phyloP scores from a whole-genome alignment of 2,888 invertebrate genomes.

The Oeneis ivallda region DNA sequence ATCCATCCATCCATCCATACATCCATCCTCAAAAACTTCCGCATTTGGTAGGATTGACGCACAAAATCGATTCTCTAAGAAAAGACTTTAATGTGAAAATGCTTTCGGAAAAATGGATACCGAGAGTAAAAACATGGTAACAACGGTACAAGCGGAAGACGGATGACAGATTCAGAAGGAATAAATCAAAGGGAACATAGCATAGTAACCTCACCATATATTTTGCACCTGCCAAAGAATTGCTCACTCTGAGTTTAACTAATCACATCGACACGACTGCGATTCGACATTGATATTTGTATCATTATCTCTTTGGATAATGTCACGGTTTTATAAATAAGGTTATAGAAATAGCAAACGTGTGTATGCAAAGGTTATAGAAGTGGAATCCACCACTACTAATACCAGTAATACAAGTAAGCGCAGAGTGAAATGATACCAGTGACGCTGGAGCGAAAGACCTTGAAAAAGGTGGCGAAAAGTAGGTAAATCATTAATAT shows the following conservation, averaged over 20 bases:
- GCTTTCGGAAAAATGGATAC: neutral
- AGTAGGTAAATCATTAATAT: no score
- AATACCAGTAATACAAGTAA: no score
- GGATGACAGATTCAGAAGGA: slow-evolving; percentile 31
- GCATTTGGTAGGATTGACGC: no score
- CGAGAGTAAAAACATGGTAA: slow-evolving; percentile 12
- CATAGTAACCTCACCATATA: slow-evolving; percentile 28
- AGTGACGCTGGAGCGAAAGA: no score
- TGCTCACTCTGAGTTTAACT: neutral
- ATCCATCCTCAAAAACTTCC: no score
- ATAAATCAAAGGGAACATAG: slow-evolving; percentile 27
- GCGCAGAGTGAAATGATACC: no score
- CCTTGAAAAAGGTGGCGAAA: no score
- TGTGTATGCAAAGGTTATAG: no score
- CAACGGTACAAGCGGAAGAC: slow-evolving; percentile 21
- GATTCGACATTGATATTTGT: neutral
- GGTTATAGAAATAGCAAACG: neutral
- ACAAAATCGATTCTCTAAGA: neutral
- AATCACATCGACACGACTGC: neutral
- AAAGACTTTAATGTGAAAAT: neutral
- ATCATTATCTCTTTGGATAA: neutral
- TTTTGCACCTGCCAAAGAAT: slow-evolving; percentile 33
- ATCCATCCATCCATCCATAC: no score
- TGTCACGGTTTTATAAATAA: neutral
- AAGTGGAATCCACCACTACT: no score